Evolutionary conservation across 2,113 vertebrate species (phyloP).

Genomic region (Pterocles orientalis): DNA sequence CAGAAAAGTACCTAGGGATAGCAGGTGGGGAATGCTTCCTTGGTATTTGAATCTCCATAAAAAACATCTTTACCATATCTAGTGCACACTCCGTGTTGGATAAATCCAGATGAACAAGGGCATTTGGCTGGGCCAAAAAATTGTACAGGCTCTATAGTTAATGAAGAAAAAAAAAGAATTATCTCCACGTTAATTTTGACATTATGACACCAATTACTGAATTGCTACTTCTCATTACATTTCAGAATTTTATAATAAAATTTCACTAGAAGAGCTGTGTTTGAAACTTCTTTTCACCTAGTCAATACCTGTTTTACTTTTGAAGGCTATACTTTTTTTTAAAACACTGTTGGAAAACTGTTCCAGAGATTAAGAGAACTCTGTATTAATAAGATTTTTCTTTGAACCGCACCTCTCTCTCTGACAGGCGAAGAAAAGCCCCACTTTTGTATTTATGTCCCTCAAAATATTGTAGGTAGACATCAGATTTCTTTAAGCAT

Average conservation of each 20-base stretch:
- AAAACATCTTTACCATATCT: slow-evolving; percentile 84
- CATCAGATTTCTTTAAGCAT: neutral
- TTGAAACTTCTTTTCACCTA: neutral
- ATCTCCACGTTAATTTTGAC: neutral
- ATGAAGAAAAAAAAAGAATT: neutral
- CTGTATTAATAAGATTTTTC: neutral
- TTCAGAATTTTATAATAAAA: neutral
- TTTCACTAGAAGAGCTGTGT: neutral
- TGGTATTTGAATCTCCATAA: neutral
- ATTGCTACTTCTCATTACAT: neutral
- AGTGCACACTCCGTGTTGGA: slow-evolving; percentile 91
- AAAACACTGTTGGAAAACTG: neutral
- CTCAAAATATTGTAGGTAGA: neutral
- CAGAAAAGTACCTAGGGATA: neutral
- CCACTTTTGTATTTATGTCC: neutral
- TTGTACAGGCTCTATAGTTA: slow-evolving; percentile 85
- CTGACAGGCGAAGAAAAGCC: neutral
- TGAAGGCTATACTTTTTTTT: neutral
- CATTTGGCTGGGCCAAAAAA: slow-evolving; percentile 91
- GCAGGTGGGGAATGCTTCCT: neutral
- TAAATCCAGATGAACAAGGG: slow-evolving; percentile 87
- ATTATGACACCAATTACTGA: neutral
- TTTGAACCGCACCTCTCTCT: neutral
- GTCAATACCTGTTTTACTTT: neutral
- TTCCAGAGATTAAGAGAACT: neutral